Conservation (phyloP, 2,113 vertebrate genomes). For the Meriones unguiculatus region DNA sequence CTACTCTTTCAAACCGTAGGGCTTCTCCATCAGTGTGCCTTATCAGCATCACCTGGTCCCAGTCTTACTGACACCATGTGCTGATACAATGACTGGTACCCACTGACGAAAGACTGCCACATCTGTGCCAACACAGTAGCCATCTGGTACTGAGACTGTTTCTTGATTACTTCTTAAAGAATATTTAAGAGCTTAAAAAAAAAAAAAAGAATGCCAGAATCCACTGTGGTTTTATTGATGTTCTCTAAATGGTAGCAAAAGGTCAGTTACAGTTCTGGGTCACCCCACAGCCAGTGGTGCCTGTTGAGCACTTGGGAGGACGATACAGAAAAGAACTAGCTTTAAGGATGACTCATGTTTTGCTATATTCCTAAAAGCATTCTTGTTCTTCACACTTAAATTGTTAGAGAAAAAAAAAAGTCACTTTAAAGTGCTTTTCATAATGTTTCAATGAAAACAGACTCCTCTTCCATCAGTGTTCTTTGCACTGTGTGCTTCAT, state of each 20-base stretch:
- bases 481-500: neutral
- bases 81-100: neutral
- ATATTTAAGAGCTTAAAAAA: neutral
- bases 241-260: neutral
- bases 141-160: neutral
- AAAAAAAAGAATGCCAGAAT: neutral
- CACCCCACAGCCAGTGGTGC: neutral
- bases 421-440: slow-evolving; percentile 3
- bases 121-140: neutral
- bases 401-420: slow-evolving; percentile 1
- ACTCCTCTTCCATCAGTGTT: neutral
- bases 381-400: slow-evolving; percentile 51
- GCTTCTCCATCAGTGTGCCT: rapidly evolving
- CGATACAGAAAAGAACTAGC: neutral
- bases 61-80: neutral
- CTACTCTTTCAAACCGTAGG: neutral
- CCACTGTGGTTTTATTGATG: neutral
- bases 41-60: neutral
- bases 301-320: neutral
- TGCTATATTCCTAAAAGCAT: neutral
- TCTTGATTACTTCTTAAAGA: neutral
- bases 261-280: neutral
- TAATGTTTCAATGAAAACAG: neutral
- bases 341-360: slow-evolving; percentile 1
- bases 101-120: neutral